Evolutionary conservation across 2,113 vertebrate genomes (phyloP).

Genomic region (Tychaedon coryphoeus): DNA sequence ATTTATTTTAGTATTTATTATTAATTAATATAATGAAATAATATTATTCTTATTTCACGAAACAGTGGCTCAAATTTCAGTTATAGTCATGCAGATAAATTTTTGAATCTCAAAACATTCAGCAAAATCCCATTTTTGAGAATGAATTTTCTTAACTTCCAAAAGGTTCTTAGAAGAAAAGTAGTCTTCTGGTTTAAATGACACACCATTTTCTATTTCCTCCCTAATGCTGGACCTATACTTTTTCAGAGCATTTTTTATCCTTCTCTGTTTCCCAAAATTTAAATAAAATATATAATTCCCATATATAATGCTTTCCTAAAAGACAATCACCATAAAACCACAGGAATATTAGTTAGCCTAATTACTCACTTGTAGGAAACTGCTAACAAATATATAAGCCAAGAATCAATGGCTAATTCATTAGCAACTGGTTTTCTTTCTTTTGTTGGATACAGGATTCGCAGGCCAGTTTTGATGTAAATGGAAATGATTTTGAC

Average conservation of each 20-base stretch:
- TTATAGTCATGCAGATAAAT: background rate
- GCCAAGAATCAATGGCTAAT: constrained; percentile 27
- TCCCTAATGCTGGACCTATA: background rate
- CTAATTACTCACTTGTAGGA: constrained; percentile 56
- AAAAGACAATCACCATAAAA: background rate
- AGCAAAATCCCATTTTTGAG: background rate
- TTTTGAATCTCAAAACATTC: background rate
- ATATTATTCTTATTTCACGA: background rate
- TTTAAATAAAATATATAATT: background rate
- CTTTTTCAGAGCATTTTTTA: background rate
- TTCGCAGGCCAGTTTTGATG: constrained; percentile 93
- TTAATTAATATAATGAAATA: too few relatives aligned
- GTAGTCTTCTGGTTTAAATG: background rate
- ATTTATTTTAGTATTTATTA: too few relatives aligned
- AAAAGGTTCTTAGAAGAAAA: background rate
- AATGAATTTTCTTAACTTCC: background rate
- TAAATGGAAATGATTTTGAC: constrained; percentile 96
- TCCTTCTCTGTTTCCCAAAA: background rate
- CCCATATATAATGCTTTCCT: background rate
- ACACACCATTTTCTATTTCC: background rate
- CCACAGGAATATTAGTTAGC: constrained; percentile 36
- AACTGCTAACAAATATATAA: constrained; percentile 59
- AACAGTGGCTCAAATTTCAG: background rate
- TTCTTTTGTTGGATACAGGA: constrained; percentile 80
- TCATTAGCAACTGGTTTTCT: constrained; percentile 46